Percentiles rank a stretch among this genome's conserved stretches.
Evolutionary conservation across 1,140 invertebrate genomes (phyloP).

Genomic region (Thalassaphorura encarpata): DNA sequence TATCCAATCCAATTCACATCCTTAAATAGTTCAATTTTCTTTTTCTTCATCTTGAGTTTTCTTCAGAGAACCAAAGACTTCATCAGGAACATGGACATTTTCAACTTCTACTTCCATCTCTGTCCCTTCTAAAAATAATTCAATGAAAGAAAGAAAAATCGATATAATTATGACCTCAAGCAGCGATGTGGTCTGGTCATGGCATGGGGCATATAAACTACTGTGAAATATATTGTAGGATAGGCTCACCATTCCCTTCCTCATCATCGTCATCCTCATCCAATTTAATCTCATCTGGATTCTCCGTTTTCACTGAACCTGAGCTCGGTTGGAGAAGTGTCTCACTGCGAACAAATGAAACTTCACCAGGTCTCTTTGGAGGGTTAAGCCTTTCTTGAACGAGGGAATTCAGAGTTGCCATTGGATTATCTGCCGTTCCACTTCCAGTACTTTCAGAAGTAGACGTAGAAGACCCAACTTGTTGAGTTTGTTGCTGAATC

Average conservation of each 20-base stretch:
- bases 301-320: conserved; percentile 55
- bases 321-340: conserved; percentile 65
- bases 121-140: conserved; percentile 15
- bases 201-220: no score
- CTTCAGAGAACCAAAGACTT: conserved; percentile 74
- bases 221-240: no score
- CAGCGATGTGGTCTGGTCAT: no score
- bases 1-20: neutral
- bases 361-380: conserved; percentile 46
- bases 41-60: neutral
- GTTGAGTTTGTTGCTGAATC: conserved; percentile 28
- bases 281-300: conserved; percentile 92
- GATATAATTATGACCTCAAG: neutral
- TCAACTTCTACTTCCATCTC: conserved; percentile 57
- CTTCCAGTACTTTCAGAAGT: neutral
- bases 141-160: conserved; percentile 9
- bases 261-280: conserved; percentile 65
- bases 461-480: neutral
- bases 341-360: conserved; percentile 74
- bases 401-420: neutral
- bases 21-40: neutral
- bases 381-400: neutral
- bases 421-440: neutral
- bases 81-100: conserved; percentile 65
- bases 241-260: conserved; percentile 56